Evolutionary conservation across 1,140 invertebrate species (phyloP).

Genomic region (Drosophila erecta): DNA sequence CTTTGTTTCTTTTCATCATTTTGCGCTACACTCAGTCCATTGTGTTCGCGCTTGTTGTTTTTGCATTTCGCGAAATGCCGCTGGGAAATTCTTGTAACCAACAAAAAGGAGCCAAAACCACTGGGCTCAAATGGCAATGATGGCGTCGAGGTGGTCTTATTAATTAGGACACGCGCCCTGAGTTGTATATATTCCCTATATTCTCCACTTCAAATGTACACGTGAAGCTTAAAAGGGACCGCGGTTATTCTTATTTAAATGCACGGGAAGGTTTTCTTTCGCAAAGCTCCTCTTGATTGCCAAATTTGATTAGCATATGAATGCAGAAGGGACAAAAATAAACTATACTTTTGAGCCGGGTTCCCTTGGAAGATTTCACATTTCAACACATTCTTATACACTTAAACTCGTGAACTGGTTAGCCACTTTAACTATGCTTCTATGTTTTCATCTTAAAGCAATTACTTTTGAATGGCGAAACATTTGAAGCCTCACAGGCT

Average conservation of each 20-base stretch:
- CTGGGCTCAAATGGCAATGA: constrained; percentile 72
- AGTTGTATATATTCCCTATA: constrained; percentile 25
- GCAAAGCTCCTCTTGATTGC: constrained; percentile 13
- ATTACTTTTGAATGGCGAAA: too few relatives aligned
- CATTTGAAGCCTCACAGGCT: too few relatives aligned
- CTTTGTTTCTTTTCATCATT: constrained; percentile 79
- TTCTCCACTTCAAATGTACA: constrained; percentile 3
- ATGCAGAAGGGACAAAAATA: constrained; percentile 18
- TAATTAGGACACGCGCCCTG: constrained; percentile 74
- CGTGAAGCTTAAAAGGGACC: constrained; percentile 25
- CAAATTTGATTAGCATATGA: constrained; percentile 67
- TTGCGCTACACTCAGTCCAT: constrained; percentile 37
- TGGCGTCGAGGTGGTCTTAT: constrained; percentile 70
- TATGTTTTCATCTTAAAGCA: too few relatives aligned
- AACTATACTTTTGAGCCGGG: not conserved
- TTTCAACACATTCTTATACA: too few relatives aligned
- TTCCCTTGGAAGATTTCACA: too few relatives aligned
- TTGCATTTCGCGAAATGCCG: constrained; percentile 75
- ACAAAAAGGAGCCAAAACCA: constrained; percentile 43
- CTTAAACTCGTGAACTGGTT: too few relatives aligned
- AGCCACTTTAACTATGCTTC: too few relatives aligned
- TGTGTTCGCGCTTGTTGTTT: constrained; percentile 58
- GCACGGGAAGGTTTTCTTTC: constrained; percentile 56
- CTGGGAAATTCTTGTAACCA: constrained; percentile 70
- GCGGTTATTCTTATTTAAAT: constrained; percentile 67